Conservation (phyloP, 2,888 invertebrate species). For the Xylocampa areola region DNA sequence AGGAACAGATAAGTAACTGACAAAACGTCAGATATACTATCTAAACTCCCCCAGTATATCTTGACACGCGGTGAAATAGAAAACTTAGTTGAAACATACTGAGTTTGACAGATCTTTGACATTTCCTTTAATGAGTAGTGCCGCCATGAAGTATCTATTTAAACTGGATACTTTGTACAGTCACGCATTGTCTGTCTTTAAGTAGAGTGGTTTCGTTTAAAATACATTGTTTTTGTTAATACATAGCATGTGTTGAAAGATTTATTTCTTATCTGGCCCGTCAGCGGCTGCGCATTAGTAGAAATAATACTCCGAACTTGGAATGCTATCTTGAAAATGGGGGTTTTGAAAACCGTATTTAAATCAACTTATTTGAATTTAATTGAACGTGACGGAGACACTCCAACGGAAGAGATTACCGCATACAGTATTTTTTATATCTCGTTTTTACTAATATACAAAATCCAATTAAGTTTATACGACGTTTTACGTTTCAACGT, state of each 20-base stretch:
- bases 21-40: constrained; percentile 51
- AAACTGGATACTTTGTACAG: background rate
- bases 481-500: too few species aligned
- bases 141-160: too few species aligned
- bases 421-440: too few species aligned
- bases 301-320: background rate
- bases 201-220: background rate
- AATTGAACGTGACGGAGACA: background rate
- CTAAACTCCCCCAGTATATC: constrained; percentile 2
- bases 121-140: too few species aligned
- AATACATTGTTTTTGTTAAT: background rate
- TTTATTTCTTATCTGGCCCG: constrained; percentile 32
- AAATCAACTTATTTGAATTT: background rate
- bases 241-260: constrained; percentile 11
- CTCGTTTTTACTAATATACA: too few species aligned
- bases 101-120: too few species aligned
- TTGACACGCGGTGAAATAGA: background rate
- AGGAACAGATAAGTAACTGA: constrained; percentile 42
- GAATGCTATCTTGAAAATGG: background rate
- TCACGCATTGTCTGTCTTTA: background rate
- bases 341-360: background rate
- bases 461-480: too few species aligned
- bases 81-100: too few species aligned
- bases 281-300: constrained; percentile 14
- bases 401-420: too few species aligned